Evolutionary conservation across 2,113 vertebrate genomes (phyloP).

Genomic region (Merops nubicus): DNA sequence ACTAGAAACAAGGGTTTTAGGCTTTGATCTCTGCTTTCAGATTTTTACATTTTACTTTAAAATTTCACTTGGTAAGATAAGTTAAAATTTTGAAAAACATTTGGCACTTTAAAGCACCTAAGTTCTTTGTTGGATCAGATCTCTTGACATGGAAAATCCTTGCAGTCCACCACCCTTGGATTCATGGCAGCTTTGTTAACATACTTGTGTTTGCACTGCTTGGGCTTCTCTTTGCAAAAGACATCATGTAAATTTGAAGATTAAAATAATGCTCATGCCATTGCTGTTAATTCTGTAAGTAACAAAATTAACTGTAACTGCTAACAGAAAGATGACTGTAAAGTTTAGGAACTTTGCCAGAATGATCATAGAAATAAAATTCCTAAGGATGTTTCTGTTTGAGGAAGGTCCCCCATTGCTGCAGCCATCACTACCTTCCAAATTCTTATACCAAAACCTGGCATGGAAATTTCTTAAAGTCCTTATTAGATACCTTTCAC

Average conservation of each 20-base stretch:
- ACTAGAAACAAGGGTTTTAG: background rate
- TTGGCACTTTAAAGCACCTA: background rate
- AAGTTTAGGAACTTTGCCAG: background rate
- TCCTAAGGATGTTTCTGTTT: background rate
- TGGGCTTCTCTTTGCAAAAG: background rate
- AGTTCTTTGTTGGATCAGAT: background rate
- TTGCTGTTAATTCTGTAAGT: background rate
- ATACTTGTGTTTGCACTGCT: accelerated
- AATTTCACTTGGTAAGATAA: background rate
- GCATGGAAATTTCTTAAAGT: background rate
- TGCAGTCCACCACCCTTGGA: accelerated
- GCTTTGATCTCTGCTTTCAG: background rate
- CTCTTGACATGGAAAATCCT: background rate
- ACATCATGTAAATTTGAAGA: background rate
- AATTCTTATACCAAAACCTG: background rate
- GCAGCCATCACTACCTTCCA: background rate
- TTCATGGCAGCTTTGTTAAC: background rate
- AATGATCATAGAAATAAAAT: background rate
- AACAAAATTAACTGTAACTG: background rate
- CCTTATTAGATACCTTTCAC: background rate
- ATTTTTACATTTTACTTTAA: background rate
- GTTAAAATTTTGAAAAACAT: background rate
- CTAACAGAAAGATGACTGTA: background rate
- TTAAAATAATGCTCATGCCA: background rate
- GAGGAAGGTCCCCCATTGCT: accelerated